Evolutionary conservation across 1,140 invertebrate species (phyloP), one percentile per base, ranked within the genome.

Genomic region (Himalopsyche phryganea): DNA sequence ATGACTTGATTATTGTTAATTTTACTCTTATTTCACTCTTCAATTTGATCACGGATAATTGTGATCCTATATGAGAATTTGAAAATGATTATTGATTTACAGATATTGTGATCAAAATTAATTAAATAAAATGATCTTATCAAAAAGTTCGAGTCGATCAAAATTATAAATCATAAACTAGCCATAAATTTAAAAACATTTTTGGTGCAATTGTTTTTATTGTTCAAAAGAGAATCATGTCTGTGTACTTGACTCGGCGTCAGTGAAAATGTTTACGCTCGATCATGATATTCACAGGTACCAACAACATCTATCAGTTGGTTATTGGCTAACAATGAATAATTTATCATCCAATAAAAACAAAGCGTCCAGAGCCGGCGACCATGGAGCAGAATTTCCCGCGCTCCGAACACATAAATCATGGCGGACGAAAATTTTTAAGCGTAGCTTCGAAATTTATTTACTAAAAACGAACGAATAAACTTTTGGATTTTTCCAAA

Each of bases 331-430:
- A 63, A 63, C 61, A 63, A 63, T 63, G 61, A 63, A 63, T 63
- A 63, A 63, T 63, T 59, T 63, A 63, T 63, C 61, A 63, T 58
- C 61, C 50, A 59, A 58, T 50, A 63, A 63, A 63, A 63, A 59
- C 56, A 59, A 19, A 35, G 49, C 49, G 35, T 52, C 42, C 48
- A 13, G 14, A 13, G 50, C 50, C 44, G 60, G 49, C 49, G 44
- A 52, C 51, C 23, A 42, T n/a, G 52, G 49, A 58, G 32, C 60
- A 40, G 11, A 19, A 52, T 49, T 48, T 50, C 55, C 60, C 45
- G 55, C 60, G 60, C 60, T 58, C 50, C 42, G 45, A 36, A 45
- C 32, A 46, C 50, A 58, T 62, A 62, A 62, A 62, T 62, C 60
- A 62, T 62, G 45, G 48, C 13, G 40, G 50, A 33, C 56, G 56